Conservation (phyloP, 2,113 vertebrate species). For the Petromus typicus region DNA sequence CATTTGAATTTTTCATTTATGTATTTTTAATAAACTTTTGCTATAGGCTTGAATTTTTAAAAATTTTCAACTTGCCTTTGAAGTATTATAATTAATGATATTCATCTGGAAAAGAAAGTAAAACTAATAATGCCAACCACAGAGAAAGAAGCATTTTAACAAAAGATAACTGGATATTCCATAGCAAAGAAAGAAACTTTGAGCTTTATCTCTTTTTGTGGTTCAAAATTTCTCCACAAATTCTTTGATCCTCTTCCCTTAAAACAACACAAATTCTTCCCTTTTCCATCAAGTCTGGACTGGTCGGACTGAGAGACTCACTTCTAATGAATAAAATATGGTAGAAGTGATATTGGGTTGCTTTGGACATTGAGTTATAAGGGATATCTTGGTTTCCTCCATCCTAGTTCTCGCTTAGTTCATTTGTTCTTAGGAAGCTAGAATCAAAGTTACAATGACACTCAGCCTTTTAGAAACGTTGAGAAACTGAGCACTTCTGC, state of each 20-base stretch:
- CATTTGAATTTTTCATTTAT: constrained; percentile 37
- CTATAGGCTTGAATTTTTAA: background rate
- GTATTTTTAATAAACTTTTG: constrained; percentile 52
- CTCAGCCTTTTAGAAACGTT: background rate
- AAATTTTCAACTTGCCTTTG: constrained; percentile 33
- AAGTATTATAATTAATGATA: constrained; percentile 25
- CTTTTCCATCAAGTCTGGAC: background rate
- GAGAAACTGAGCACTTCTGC: background rate
- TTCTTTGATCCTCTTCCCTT: background rate
- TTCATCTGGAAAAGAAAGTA: constrained; percentile 41
- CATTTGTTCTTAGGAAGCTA: background rate
- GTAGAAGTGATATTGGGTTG: background rate
- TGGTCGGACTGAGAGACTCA: background rate
- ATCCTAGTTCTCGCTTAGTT: background rate
- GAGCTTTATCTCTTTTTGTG: background rate
- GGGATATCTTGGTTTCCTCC: background rate
- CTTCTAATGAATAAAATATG: background rate
- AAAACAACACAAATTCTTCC: background rate
- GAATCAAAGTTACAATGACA: background rate
- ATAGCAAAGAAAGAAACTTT: constrained; percentile 6
- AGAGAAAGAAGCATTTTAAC: background rate
- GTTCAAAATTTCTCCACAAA: constrained; percentile 8
- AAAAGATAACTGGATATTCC: background rate
- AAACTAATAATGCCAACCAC: background rate
- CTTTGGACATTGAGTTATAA: background rate